Evolutionary conservation across 2,113 vertebrate genomes (phyloP), one percentile per base, ranked within the genome.

Genomic region (Phalacrocorax brasilianus): DNA sequence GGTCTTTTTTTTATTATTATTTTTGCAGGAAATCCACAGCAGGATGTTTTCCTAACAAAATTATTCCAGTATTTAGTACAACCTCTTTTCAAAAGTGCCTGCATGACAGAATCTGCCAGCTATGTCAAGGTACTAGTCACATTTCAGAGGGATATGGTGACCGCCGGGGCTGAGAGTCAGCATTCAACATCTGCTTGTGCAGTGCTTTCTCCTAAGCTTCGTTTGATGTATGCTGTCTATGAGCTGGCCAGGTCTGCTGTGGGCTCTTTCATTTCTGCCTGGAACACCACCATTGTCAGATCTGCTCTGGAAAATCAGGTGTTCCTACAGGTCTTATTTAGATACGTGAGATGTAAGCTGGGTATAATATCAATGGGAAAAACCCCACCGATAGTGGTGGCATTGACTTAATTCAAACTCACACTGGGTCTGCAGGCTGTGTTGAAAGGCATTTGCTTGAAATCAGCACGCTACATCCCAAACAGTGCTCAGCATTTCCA

Each of bases 41-140:
- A 97, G 96, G 96, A 97, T 97, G 93, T 96, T 97, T 96, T 89
- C 61, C 88, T 93, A 85, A 78, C 85, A 94, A 90, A 88, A 90
- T 56, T 84, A 38, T 94, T 94, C 67, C 71, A 66, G 75, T 83
- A 44, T 90, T 93, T 88, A 92, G 76, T 77, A 30, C 68, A 94
- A 63, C 7, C 38, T 88, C 82, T 92, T 95, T 72, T 84, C 47
- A 91, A 92, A 97, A 96, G 68, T 95, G 94, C 77, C 92, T 93
- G 79, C 10, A 17, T 55, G 72, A 95, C 95, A 94, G 79, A 90
- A 84, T 94, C 89, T 88, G 55, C 88, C 79, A 63, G 88, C 91
- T 63, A 83, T 88, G 82, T 91, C 84, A 94, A 96, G 81, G 91
- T 79, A 35, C 62, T 40, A 73, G 74, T 87, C 77, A 88, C 16